phyloP scores from a whole-genome alignment of 1,140 invertebrate genomes.

The Leptinotarsa lineolata region DNA sequence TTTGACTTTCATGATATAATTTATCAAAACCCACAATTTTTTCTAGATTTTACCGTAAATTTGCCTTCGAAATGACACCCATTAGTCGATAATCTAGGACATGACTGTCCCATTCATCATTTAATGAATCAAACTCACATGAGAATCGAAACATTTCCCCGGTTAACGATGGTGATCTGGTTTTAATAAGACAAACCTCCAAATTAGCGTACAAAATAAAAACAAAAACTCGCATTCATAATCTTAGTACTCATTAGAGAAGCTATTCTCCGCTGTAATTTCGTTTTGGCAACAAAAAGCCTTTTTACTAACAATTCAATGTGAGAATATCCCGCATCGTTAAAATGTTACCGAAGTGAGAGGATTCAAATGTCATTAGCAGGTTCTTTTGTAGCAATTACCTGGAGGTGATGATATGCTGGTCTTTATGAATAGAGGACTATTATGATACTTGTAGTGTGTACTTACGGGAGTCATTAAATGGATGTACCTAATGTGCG shows the following conservation, averaged over 20 bases:
- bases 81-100: no score
- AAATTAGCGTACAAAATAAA: not conserved
- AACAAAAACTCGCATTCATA: not conserved
- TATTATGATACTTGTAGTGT: slow-evolving; percentile 16
- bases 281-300: not conserved
- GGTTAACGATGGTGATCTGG: not conserved
- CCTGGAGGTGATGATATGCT: slow-evolving; percentile 17
- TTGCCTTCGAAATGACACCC: no score
- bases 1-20: no score
- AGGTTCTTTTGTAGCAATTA: slow-evolving; percentile 25
- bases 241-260: not conserved
- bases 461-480: slow-evolving; percentile 13
- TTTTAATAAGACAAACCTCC: not conserved
- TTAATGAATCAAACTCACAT: not conserved
- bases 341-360: not conserved
- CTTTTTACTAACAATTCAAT: not conserved
- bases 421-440: slow-evolving; percentile 19
- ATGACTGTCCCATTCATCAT: not conserved
- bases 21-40: no score
- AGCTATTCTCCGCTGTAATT: not conserved
- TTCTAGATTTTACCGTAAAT: no score
- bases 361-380: slow-evolving; percentile 18
- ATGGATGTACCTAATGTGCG: slow-evolving; percentile 17
- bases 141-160: not conserved
- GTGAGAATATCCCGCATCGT: slow-evolving; percentile 4